These are phyloP conservation scores for Meteorus cinctellus DNA, from an alignment of 2,888 invertebrate genomes.

Conservation along the genomic window DNA sequence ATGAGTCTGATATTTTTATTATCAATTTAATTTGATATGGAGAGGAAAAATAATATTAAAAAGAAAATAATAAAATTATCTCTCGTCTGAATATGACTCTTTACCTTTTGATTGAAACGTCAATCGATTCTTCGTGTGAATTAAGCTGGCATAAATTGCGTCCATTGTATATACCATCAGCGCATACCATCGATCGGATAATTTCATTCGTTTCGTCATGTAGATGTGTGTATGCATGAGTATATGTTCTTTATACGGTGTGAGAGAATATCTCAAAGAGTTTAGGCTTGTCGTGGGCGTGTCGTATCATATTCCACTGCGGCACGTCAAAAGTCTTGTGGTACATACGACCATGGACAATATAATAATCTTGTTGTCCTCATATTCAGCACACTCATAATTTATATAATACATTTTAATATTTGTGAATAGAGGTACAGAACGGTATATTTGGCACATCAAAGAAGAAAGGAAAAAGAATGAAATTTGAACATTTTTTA, in stretches of 20 bases:
- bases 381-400: neutral
- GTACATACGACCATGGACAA: conserved; percentile 19
- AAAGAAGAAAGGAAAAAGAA: neutral
- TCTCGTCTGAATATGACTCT: neutral
- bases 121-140: conserved; percentile 21
- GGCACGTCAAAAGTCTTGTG: conserved; percentile 26
- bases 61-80: neutral
- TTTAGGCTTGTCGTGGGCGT: conserved; percentile 37
- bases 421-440: too few species aligned
- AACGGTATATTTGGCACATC: too few species aligned
- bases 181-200: conserved; percentile 15
- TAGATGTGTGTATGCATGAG: neutral
- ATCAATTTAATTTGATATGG: conserved; percentile 10
- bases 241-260: conserved; percentile 1
- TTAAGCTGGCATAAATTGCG: conserved; percentile 17
- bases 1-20: conserved; percentile 4
- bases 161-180: conserved; percentile 19
- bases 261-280: conserved; percentile 29
- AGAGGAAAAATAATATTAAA: neutral
- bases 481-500: neutral
- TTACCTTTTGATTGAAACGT: conserved; percentile 34
- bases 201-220: conserved; percentile 28
- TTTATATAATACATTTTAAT: neutral
- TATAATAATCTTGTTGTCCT: conserved; percentile 6
- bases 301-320: conserved; percentile 33